Evolutionary conservation across 1,140 invertebrate genomes (phyloP), one percentile per base, ranked within the genome.

Genomic region (Ruditapes philippinarum): DNA sequence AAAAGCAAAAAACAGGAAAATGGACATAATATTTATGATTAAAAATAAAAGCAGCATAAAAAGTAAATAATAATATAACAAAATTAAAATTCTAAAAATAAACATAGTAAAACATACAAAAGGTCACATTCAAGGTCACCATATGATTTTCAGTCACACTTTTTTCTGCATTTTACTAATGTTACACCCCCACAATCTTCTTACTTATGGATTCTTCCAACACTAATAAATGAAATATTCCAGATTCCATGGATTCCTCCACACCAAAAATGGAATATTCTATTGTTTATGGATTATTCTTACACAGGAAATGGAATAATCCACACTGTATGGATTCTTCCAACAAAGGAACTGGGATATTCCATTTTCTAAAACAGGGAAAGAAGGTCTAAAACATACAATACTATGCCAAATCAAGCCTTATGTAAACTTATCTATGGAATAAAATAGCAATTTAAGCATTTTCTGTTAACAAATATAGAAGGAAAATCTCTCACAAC

Each of bases 21-120:
- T 1, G 22, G 33, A 9, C 1, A 38, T 70, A 38, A 7, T 19
- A 70, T n/a, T n/a, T n/a, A n/a, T n/a, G 36, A 40, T 38, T 14
- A 70, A 70, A 70, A 38, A 28, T 28, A 70, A 65, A 70, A 70
- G 65, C 65, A 70, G 31, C 33, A 70, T 70, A 70, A 70, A 65
- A 70, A 38, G 65, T 70, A 70, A 70, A 70, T 70, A 70, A 28
- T 38, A 38, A 70, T 70, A 17, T 70, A 70, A 70, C 65, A 38
- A 70, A 70, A 70, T 38, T 70, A 38, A 70, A 70, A 70, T 31
- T 38, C 54, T 65, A 28, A 38, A 70, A 70, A 70, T n/a, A 70
- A 40, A 38, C 36, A 40, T 22, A 17, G 36, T 70, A 70, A 70
- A 36, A 70, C 65, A 31, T 31, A 14, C 31, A 70, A 28, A n/a